Base-by-base conservation (phyloP, 2,797 vertebrate species). In the Ctenopoma kingsleyae region DNA sequence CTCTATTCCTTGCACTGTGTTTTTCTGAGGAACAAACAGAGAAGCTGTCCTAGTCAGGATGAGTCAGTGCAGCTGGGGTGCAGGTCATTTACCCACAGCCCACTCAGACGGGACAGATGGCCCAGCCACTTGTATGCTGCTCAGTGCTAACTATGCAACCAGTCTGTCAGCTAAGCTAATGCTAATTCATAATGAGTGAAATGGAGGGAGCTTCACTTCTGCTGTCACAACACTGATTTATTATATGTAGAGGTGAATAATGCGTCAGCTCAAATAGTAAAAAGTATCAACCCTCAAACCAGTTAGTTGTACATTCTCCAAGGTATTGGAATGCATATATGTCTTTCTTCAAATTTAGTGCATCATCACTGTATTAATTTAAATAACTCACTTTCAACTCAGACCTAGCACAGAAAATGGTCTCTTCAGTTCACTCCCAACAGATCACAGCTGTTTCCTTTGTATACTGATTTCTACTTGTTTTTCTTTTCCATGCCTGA, bases 11-110 rank as follows among this genome's bases (percentile, higher is more conserved):
- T 43, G 52, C 48, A 23, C 58, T 50, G 36, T 74, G 47, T 86
- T 85, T 80, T 86, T 81, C 74, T 63, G 81, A 82, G 56, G 71
- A 86, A 89, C 87, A 89, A 87, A 87, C 87, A 70, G 85, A 71
- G 79, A 87, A 85, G 82, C 81, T 89, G 87, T 91, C 74, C 79
- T 74, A 63, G 82, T 77, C 50, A 32, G 78, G 72, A 86, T 92
- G 91, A 91, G 84, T 93, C 91, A 91, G 87, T 91, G 84, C 90
- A 92, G 91, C 89, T 92, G 89, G 91, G 89, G 83, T 90, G 86
- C 87, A 90, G 91, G 91, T 93, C 90, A 90, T 81, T 87, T 89
- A 88, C 75, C 88, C 89, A 66, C 86, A 72, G 71, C 88, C 83
- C 87, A 90, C 90, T 91, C 85, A 85, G 71, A 84, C 9, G 23